Conservation (phyloP, 2,888 invertebrate species). For the Drosophila ustulata region DNA sequence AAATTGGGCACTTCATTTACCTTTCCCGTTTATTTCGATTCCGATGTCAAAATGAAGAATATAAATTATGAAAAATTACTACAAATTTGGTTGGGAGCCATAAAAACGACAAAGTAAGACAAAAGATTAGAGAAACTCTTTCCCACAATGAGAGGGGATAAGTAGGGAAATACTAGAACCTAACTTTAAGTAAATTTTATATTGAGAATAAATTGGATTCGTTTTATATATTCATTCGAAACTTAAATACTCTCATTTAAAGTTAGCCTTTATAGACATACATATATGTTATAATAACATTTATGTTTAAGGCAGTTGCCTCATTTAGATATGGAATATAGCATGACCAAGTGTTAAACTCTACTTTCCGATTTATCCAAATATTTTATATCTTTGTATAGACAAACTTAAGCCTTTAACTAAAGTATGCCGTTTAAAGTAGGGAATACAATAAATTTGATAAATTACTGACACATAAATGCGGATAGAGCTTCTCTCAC, state of each 20-base stretch:
- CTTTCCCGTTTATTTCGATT: constrained; percentile 41
- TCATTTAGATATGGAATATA: background rate
- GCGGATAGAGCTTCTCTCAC: background rate
- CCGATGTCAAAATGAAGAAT: constrained; percentile 36
- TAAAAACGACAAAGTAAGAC: constrained; percentile 15
- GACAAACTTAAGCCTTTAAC: constrained; percentile 1
- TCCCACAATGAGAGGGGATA: background rate
- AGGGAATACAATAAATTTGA: constrained; percentile 15
- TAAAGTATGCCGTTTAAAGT: background rate
- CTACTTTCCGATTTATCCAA: too few species aligned
- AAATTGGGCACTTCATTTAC: constrained; percentile 79
- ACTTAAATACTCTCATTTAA: background rate
- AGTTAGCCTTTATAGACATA: too few species aligned
- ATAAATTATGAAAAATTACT: constrained; percentile 71
- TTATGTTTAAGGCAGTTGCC: too few species aligned
- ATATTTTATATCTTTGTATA: background rate
- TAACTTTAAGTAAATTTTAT: background rate
- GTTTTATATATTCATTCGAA: background rate
- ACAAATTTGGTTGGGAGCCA: constrained; percentile 43
- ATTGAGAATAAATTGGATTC: background rate
- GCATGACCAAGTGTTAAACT: too few species aligned
- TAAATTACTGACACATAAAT: constrained; percentile 23
- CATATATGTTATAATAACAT: too few species aligned
- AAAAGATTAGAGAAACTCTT: constrained; percentile 20
- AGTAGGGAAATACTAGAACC: background rate